Evolutionary conservation across 2,888 invertebrate genomes (phyloP).

Genomic region (Drosophila mimetica): DNA sequence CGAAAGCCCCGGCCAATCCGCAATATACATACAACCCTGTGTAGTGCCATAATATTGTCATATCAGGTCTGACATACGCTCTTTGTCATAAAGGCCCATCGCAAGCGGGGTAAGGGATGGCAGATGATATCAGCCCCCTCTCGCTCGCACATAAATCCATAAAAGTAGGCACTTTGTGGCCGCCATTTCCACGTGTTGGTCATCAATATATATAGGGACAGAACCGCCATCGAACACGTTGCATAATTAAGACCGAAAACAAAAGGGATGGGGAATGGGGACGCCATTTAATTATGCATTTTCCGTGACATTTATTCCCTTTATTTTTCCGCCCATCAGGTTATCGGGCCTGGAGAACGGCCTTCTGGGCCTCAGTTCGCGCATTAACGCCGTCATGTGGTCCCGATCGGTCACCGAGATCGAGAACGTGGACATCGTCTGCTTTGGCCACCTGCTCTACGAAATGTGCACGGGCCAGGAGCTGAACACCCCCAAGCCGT

Average conservation of each 20-base stretch:
- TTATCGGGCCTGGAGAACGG: conserved; percentile 95
- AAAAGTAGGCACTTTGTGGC: conserved; percentile 51
- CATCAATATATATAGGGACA: conserved; percentile 31
- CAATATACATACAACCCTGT: conserved; percentile 12
- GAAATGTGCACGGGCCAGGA: conserved; percentile 96
- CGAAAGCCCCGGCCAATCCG: conserved; percentile 20
- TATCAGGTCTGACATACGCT: conserved; percentile 46
- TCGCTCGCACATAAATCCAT: conserved; percentile 45
- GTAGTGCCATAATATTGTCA: conserved; percentile 37
- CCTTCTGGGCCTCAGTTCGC: conserved; percentile 89
- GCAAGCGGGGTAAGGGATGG: conserved; percentile 18
- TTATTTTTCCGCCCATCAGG: conserved; percentile 83
- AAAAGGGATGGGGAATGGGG: not conserved
- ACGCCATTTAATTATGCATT: conserved; percentile 55
- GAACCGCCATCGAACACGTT: conserved; percentile 26
- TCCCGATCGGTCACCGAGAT: conserved; percentile 84
- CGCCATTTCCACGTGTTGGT: conserved; percentile 45
- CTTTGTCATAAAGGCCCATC: conserved; percentile 39
- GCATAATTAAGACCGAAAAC: conserved; percentile 35
- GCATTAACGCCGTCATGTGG: conserved; percentile 86
- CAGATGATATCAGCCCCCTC: conserved; percentile 7
- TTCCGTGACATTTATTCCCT: conserved; percentile 15
- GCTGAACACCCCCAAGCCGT: conserved; percentile 90
- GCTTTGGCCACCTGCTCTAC: conserved; percentile 93
- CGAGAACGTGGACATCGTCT: conserved; percentile 88